A percentile compares a stretch with the other conserved stretches of the same genome.
phyloP scores from a whole-genome alignment of 2,888 invertebrate genomes.

The Drosophila heteroneura region DNA sequence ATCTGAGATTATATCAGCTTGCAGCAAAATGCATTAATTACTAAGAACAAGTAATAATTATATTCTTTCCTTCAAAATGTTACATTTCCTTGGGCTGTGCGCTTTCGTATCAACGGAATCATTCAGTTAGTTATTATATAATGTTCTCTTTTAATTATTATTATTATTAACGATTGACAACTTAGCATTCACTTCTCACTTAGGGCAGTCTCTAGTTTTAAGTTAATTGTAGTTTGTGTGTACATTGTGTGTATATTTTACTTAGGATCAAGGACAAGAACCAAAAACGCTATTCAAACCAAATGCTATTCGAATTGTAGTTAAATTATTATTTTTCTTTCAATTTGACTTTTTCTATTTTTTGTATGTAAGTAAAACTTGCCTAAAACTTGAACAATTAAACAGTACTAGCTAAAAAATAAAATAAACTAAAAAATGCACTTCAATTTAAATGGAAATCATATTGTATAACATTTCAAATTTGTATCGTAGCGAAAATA shows the following conservation, averaged over 20 bases:
- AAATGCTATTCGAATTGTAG: conserved; percentile 72
- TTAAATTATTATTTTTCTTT: conserved; percentile 51
- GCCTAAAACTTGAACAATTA: conserved; percentile 33
- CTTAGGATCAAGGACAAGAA: conserved; percentile 49
- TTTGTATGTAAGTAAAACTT: conserved; percentile 18
- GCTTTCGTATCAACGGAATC: conserved; percentile 58
- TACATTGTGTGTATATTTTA: conserved; percentile 32
- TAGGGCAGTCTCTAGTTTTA: conserved; percentile 37
- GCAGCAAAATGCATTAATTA: conserved; percentile 17
- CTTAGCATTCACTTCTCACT: conserved; percentile 24
- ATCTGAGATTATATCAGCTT: conserved; percentile 48
- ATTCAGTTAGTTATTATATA: conserved; percentile 50
- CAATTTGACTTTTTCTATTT: conserved; percentile 1
- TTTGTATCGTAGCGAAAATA: conserved; percentile 55
- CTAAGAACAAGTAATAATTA: conserved; percentile 2
- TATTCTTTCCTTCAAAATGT: conserved; percentile 30
- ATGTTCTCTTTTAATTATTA: conserved; percentile 11
- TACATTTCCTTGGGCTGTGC: conserved; percentile 73
- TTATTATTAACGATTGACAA: background rate
- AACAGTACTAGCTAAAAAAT: conserved; percentile 31
- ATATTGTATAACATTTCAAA: conserved; percentile 45
- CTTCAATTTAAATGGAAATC: conserved; percentile 36
- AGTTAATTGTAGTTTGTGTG: conserved; percentile 28
- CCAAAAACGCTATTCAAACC: conserved; percentile 66
- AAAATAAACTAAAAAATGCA: conserved; percentile 35